These are phyloP conservation scores for Cerceris ruficornis DNA, from an alignment of 2,888 invertebrate species.

Conservation along the genomic window DNA sequence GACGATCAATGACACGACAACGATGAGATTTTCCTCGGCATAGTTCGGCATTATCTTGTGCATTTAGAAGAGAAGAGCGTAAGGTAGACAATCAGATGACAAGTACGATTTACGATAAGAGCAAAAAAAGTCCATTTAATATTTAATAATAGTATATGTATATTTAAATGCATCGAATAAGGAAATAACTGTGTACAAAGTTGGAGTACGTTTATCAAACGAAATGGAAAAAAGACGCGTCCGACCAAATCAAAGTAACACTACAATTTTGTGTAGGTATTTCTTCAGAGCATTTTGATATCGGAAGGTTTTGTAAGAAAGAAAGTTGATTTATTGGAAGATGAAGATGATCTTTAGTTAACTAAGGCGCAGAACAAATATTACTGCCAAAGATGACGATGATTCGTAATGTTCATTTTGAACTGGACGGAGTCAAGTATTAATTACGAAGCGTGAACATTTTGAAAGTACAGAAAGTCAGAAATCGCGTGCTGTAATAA, in stretches of 20 bases:
- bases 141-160: background rate
- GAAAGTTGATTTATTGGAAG: background rate
- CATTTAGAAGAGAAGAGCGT: constrained; percentile 16
- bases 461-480: constrained; percentile 23
- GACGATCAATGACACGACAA: constrained; percentile 10
- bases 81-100: constrained; percentile 50
- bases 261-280: background rate
- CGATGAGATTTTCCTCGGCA: background rate
- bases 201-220: constrained; percentile 31
- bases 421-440: constrained; percentile 41
- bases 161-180: constrained; percentile 28
- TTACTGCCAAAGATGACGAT: constrained; percentile 65
- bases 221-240: background rate
- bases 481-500: constrained; percentile 30
- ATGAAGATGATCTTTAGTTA: background rate
- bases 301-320: background rate
- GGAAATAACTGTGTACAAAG: constrained; percentile 46
- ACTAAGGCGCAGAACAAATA: constrained; percentile 35
- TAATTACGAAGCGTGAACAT: constrained; percentile 15
- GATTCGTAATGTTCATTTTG: constrained; percentile 48
- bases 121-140: constrained; percentile 21
- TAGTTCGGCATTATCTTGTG: constrained; percentile 2
- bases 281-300: background rate
- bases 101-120: constrained; percentile 23
- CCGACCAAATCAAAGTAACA: background rate